Evolutionary conservation across 64 coral and sea anemone genomes (phyloP), one percentile per base, ranked within the genome.

Genomic region (Pachyseris speciosa): DNA sequence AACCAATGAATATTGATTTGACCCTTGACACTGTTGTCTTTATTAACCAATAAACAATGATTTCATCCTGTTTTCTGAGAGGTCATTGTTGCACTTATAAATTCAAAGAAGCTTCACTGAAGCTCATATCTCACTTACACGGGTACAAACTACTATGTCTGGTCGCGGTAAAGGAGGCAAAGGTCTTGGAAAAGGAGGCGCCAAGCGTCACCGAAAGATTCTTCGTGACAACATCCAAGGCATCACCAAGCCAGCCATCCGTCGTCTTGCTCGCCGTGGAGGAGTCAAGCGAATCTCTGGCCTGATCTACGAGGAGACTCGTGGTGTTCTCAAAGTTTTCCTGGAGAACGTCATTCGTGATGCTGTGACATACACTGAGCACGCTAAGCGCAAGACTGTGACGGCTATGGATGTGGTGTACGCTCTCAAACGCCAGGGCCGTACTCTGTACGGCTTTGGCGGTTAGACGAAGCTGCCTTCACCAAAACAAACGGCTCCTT

Each of bases 391-490:
- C 20, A 90, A 90, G 75, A 90, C 88, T 16, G 88, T 90, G 40
- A 90, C 88, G 37, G 88, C 88, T 63, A 90, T 90, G 88, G 88
- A 90, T 80, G 88, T 90, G 2, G 88, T 90, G 43, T 90, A 90
- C 61, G 88, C 88, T 81, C 50, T 90, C 57, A 90, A 90, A 69
- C 74, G 88, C 26, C 88, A 90, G 53, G 88, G 88, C 64, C 88
- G 88, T 57, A 81, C 88, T 20, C 63, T 90, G 75, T 90, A 90
- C 64, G 88, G 88, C 70, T 90, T 90, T 71, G 88, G 88, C 78
- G 88, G 88, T 72, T 90, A 90, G 91, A 93, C 66, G 27, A 40
- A 3, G 52, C 53, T 59, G 53, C 22, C 3, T n/a, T 20, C 19
- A 59, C 53, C 7, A 49, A 28, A 64, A 64, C 24, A 6, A 64